phyloP scores from a whole-genome alignment of 2,888 invertebrate genomes.

The Pterobdella sp. region DNA sequence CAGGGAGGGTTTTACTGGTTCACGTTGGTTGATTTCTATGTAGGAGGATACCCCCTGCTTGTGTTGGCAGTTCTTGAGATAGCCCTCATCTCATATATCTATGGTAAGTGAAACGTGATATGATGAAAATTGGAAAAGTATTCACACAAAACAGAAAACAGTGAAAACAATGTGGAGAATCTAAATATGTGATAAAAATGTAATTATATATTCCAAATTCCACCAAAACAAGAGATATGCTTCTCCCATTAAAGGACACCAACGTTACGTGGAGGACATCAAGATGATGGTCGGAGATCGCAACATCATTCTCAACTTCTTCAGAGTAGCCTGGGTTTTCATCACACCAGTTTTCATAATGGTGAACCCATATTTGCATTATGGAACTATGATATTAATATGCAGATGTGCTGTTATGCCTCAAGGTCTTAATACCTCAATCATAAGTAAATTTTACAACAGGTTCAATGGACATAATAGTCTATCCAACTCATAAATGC shows the following conservation, averaged over 20 bases:
- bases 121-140: background rate
- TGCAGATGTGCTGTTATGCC: too few relatives aligned
- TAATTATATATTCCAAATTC: too few relatives aligned
- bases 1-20: conserved; percentile 38
- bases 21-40: conserved; percentile 36
- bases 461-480: background rate
- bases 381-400: too few relatives aligned
- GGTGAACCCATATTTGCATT: conserved; percentile 40
- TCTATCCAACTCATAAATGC: background rate
- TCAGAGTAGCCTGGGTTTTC: conserved; percentile 46
- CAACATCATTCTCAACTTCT: conserved; percentile 43
- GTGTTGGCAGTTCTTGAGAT: conserved; percentile 35
- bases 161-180: background rate
- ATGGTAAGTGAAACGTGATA: conserved; percentile 35
- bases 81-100: conserved; percentile 33
- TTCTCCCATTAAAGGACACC: conserved; percentile 41
- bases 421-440: background rate
- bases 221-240: too few relatives aligned
- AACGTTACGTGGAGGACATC: conserved; percentile 47
- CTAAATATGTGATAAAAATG: background rate
- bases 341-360: conserved; percentile 45
- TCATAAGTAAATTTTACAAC: background rate
- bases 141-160: background rate
- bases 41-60: conserved; percentile 37
- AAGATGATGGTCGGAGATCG: conserved; percentile 47